These are phyloP conservation scores for Pangasianodon gigas DNA, from an alignment of 2,113 vertebrate genomes.

Conservation along the genomic window DNA sequence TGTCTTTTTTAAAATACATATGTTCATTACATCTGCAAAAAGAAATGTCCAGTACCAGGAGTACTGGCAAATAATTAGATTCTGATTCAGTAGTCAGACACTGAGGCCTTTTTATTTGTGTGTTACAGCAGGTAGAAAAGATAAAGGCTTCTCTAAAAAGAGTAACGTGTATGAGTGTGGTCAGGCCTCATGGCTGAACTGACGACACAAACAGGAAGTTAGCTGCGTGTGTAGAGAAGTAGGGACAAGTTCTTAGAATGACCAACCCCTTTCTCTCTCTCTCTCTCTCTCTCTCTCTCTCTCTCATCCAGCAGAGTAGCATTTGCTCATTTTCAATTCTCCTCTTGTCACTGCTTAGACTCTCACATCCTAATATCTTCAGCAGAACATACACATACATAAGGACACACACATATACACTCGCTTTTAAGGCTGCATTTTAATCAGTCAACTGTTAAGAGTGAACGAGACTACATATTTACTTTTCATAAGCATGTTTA, in stretches of 20 bases:
- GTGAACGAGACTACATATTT: background rate
- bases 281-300: conserved; percentile 59
- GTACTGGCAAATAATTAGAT: background rate
- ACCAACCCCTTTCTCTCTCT: conserved; percentile 69
- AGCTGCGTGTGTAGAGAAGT: conserved; percentile 68
- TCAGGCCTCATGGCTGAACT: conserved; percentile 54
- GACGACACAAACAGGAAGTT: conserved; percentile 71
- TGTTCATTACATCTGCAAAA: background rate
- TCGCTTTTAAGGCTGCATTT: background rate
- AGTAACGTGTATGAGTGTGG: conserved; percentile 35
- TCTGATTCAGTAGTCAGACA: background rate
- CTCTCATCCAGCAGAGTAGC: conserved; percentile 45
- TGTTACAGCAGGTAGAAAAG: background rate
- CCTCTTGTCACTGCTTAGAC: conserved; percentile 43
- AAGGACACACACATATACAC: background rate
- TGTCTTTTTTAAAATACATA: background rate
- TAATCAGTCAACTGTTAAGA: background rate
- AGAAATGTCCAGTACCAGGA: background rate
- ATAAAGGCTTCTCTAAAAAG: conserved; percentile 1
- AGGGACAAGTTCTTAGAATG: conserved; percentile 73
- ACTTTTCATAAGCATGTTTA: background rate
- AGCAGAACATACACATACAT: conserved; percentile 5
- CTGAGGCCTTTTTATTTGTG: background rate
- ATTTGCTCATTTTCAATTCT: conserved; percentile 42
- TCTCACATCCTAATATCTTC: conserved; percentile 46